phyloP scores from a whole-genome alignment of 2,797 vertebrate species.

The Microcaecilia unicolor region DNA sequence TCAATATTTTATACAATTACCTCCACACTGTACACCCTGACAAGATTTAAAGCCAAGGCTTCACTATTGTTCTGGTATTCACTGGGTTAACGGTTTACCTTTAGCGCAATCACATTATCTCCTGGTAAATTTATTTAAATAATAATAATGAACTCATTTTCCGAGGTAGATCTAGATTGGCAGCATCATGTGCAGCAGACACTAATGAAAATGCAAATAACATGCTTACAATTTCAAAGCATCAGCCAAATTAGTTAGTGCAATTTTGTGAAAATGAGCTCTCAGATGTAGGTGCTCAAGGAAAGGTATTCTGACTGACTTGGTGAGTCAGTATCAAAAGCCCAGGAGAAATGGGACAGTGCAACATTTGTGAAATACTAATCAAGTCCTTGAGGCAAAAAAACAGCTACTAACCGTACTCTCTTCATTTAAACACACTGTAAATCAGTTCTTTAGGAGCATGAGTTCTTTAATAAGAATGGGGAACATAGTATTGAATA shows the following conservation, averaged over 20 bases:
- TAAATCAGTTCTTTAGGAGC: background rate
- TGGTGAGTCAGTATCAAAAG: background rate
- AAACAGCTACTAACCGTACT: background rate
- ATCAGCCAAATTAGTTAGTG: background rate
- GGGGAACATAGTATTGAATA: background rate
- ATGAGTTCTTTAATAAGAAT: background rate
- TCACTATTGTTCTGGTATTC: too few relatives aligned
- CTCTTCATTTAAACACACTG: background rate
- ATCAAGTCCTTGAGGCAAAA: background rate
- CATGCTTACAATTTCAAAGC: fast-evolving
- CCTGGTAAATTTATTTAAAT: too few relatives aligned
- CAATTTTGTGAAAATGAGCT: background rate
- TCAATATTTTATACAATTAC: too few relatives aligned
- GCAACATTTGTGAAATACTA: background rate
- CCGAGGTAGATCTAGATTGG: background rate
- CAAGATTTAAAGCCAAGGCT: too few relatives aligned
- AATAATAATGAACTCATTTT: background rate
- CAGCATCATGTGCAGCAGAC: background rate
- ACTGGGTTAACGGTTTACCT: too few relatives aligned
- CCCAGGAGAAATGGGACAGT: background rate
- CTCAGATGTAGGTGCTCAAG: background rate
- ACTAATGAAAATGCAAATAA: background rate
- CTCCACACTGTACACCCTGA: too few relatives aligned
- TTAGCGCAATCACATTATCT: too few relatives aligned
- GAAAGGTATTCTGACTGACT: background rate